Conservation (phyloP, 2,888 invertebrate species). For the Zele albiditarsus region DNA sequence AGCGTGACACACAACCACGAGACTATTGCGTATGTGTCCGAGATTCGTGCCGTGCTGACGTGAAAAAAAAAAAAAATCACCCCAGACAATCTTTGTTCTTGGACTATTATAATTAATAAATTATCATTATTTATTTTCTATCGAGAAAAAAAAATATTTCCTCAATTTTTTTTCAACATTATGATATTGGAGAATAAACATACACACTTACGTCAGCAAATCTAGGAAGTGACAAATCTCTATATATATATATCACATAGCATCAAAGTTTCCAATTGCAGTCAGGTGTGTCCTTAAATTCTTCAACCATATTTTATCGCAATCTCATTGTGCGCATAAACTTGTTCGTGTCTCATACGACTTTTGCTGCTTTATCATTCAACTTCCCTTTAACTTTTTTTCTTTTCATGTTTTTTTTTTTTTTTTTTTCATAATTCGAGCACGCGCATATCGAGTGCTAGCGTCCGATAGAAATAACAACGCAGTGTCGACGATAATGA, state of each 20-base stretch:
- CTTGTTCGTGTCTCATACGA: too few relatives aligned
- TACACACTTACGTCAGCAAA: too few relatives aligned
- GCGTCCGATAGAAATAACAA: not conserved
- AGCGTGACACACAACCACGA: slow-evolving; percentile 67
- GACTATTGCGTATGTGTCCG: slow-evolving; percentile 31
- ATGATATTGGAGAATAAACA: too few relatives aligned
- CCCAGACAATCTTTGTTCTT: not conserved
- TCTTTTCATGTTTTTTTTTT: not conserved
- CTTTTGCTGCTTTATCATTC: too few relatives aligned
- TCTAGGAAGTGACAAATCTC: too few relatives aligned
- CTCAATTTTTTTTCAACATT: too few relatives aligned
- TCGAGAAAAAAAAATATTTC: not conserved
- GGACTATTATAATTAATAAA: not conserved
- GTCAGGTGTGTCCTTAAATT: slow-evolving; percentile 59
- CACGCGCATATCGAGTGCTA: not conserved
- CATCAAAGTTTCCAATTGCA: slow-evolving; percentile 65
- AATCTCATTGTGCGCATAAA: not conserved
- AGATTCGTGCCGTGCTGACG: slow-evolving; percentile 23
- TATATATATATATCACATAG: not conserved
- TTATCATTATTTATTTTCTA: not conserved
- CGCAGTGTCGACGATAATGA: not conserved
- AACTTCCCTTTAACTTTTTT: too few relatives aligned
- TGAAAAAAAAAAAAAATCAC: not conserved
- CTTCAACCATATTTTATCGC: not conserved
- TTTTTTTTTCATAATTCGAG: not conserved